These are phyloP conservation scores for Sterna hirundo DNA, from an alignment of 2,113 vertebrate genomes.

Conservation along the genomic window DNA sequence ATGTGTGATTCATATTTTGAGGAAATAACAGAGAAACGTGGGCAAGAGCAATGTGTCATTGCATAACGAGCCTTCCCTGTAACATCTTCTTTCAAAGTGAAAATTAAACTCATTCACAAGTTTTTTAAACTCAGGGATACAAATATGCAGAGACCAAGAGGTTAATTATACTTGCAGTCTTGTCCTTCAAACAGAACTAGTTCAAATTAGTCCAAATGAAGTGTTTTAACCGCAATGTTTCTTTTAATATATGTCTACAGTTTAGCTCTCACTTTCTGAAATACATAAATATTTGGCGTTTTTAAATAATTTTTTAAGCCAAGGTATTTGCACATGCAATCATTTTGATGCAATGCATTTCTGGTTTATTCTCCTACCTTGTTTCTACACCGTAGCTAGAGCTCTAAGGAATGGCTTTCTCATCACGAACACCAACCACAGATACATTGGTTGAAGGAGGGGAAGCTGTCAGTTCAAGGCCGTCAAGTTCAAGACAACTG, in stretches of 20 bases:
- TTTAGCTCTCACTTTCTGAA: neutral
- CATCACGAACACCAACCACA: neutral
- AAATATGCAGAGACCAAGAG: neutral
- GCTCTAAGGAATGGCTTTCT: neutral
- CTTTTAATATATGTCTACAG: neutral
- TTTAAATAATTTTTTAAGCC: neutral
- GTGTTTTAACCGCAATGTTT: neutral
- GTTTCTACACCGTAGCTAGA: neutral
- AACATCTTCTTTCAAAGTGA: neutral
- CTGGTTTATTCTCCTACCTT: neutral
- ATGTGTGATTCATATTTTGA: neutral
- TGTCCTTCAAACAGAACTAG: neutral
- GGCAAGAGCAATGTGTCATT: neutral
- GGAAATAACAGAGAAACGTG: neutral
- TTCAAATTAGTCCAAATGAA: neutral
- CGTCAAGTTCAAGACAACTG: too few species aligned
- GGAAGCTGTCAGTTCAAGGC: neutral
- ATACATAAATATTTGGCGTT: neutral
- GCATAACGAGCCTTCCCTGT: neutral
- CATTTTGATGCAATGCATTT: neutral
- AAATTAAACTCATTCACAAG: slow-evolving; percentile 14
- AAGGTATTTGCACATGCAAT: neutral
- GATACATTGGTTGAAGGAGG: neutral
- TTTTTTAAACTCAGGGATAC: neutral
- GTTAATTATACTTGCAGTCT: neutral